Base-by-base conservation (phyloP, 1,140 invertebrate species). In the Chironomus striatipennis region DNA sequence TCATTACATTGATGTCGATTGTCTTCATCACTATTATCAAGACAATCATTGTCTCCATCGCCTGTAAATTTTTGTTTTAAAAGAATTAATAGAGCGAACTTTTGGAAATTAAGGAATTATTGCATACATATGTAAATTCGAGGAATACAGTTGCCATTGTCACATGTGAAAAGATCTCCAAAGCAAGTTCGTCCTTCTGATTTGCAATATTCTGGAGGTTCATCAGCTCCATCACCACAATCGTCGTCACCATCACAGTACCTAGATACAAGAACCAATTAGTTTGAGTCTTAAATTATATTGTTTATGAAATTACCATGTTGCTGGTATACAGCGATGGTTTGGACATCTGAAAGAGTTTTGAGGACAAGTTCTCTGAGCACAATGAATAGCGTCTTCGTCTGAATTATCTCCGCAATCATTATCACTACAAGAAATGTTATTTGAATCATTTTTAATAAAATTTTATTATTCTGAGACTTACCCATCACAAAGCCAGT, bases 371-470 rank as follows among this genome's bases (percentile, higher is more conserved):
- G 93, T 93, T 76, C 94, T 85, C 77, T 94, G 89, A 0, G 92
- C 90, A 79, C 96, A 98, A 77, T 96, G 91, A 43, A 95, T 80
- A 0, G 92, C 87, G 87, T 97, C 91, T 84, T 98, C 97, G 81
- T 99, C 96, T 0, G 91, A 93, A 79, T 96, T 97, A 80, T 98
- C 97, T 0, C 95, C 95, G 80, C 96, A 98, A 81, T 98, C 96
- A 79, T 97, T 96, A 75, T 87, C 43, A 47, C 18, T 57, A 21
- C 18, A 74, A 7, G 20, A 74, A 12, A 24, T 1, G 7, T n/a
- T 12, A 7, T n/a, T n/a, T n/a, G n/a, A n/a, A n/a, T n/a, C n/a
- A n/a, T n/a, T n/a, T n/a, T n/a, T n/a, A n/a, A n/a, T n/a, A n/a
- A n/a, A n/a, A n/a, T n/a, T 73, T 73, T 4, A 42, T n/a, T 6